Evolutionary conservation across 1,140 invertebrate genomes (phyloP).

Genomic region (Hydropsyche tenuis): DNA sequence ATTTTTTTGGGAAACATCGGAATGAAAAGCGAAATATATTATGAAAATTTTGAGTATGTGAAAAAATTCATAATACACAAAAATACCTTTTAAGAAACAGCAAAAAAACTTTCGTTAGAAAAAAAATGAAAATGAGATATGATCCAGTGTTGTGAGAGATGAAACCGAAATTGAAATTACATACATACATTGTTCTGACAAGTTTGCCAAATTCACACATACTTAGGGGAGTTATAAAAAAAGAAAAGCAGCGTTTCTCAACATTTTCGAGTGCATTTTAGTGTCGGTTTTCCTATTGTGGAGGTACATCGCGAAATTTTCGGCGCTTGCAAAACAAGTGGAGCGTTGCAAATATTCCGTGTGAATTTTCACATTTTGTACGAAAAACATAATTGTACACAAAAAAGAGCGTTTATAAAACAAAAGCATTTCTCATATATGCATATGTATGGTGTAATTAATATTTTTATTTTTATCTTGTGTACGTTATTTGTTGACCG

Average conservation of each 20-base stretch:
- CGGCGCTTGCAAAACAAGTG: slow-evolving; percentile 3
- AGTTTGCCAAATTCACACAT: no score
- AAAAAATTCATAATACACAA: background rate
- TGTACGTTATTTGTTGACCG: no score
- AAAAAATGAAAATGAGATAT: no score
- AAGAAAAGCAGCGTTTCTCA: no score
- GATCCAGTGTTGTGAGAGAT: no score
- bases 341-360: slow-evolving; percentile 7
- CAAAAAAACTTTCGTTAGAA: background rate
- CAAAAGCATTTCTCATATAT: background rate
- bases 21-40: background rate
- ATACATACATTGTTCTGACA: no score
- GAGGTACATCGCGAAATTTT: background rate
- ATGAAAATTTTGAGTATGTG: background rate
- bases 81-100: background rate
- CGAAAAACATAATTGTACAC: background rate
- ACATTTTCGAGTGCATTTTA: background rate
- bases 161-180: no score
- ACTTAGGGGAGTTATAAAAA: no score
- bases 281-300: background rate
- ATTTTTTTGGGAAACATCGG: no score
- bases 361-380: slow-evolving; percentile 8
- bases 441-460: background rate
- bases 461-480: no score
- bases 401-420: background rate